Base-by-base conservation (phyloP, 2,888 invertebrate genomes). In the Pristionchus mayeri region DNA sequence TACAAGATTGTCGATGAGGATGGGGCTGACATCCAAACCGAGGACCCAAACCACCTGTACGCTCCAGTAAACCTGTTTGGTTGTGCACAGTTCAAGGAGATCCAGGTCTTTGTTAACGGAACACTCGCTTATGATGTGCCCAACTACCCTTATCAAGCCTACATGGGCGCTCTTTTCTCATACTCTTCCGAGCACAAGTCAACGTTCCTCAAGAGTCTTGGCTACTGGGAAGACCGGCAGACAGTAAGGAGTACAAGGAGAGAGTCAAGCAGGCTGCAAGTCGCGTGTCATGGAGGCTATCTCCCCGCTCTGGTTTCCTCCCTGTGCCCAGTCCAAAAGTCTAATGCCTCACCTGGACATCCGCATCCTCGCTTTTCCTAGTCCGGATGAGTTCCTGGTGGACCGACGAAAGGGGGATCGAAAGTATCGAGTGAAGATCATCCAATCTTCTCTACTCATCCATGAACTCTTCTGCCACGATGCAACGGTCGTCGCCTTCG, bases 11-110 rank as follows among this genome's bases (percentile, higher is more conserved):
- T 52, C 1, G 78, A 78, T 18, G 57, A 63, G 11, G 27, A 27
- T n/a, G 75, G 75, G 2, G 48, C n/a, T 3, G 75, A 75, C 16
- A 44, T 75, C 34, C 6, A 40, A 24, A 24, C n/a, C 9, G 44
- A 40, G 11, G 75, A 75, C 44, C 44, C 2, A 27, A 44, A 7
- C 13, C 9, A 9, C 0, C 9, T 44, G 9, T 21, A 9, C 9
- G 75, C 75, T 4, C 75, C 75, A 21, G 75, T 75, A 3, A 75
- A 75, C 27, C 75, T 75, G 6, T 75, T 75, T 75, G 75, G 75
- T 6, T 75, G 75, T 24, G 21, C 75, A 3, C 75, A 44, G 6
- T 44, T 75, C 16, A n/a, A 44, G 21, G n/a, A 75, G 16, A 40
- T 75, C 7, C 75, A 75, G 24, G 75, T 75, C 13, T 75, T 44